phyloP scores from a whole-genome alignment of 2,888 invertebrate species.

The Ormyrus rosae region DNA sequence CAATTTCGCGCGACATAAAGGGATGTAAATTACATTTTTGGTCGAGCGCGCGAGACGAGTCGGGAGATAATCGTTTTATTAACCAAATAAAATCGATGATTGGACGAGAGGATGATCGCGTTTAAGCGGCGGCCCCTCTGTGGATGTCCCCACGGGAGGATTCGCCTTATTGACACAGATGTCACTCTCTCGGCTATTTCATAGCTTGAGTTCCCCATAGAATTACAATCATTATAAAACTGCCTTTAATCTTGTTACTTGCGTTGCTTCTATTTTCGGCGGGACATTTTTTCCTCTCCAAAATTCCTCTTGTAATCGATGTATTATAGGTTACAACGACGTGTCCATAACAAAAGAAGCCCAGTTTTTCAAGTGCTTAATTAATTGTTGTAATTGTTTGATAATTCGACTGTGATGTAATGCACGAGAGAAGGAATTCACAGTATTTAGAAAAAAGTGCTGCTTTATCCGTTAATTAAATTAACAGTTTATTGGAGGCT shows the following conservation, averaged over 20 bases:
- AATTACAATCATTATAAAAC: slow-evolving; percentile 35
- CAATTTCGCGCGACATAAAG: slow-evolving; percentile 75
- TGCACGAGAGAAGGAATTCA: neutral
- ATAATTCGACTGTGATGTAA: neutral
- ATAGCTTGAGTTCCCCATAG: slow-evolving; percentile 31
- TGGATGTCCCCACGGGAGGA: slow-evolving; percentile 64
- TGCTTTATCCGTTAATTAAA: no score
- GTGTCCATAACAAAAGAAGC: no score
- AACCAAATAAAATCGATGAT: slow-evolving; percentile 75
- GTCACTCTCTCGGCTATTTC: slow-evolving; percentile 65
- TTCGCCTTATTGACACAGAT: slow-evolving; percentile 75
- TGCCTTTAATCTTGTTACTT: slow-evolving; percentile 20
- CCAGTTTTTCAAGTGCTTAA: no score
- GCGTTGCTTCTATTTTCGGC: slow-evolving; percentile 1
- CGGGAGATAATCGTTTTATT: slow-evolving; percentile 73
- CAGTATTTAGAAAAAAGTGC: no score
- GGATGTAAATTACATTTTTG: slow-evolving; percentile 76
- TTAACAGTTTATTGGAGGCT: no score
- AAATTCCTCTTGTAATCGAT: slow-evolving; percentile 9
- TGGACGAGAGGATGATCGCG: slow-evolving; percentile 71
- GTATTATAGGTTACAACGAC: neutral
- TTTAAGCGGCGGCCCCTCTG: slow-evolving; percentile 55
- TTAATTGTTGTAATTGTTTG: no score
- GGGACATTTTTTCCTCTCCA: slow-evolving; percentile 1
- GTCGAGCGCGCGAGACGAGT: slow-evolving; percentile 68